Base-by-base conservation (phyloP, 2,888 invertebrate genomes). In the Cheiracanthium punctorium region DNA sequence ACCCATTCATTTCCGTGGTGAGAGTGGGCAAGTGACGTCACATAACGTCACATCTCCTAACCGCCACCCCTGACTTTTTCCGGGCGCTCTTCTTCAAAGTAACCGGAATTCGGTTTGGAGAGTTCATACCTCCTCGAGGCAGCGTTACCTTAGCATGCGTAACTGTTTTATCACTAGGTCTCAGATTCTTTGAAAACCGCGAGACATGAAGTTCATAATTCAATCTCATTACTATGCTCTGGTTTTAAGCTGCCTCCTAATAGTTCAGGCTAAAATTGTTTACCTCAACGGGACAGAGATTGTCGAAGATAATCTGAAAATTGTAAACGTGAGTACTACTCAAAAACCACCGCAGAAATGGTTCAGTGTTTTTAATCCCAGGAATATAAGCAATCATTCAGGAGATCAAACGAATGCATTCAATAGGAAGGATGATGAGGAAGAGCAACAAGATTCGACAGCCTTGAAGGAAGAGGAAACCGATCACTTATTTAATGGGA, bases 301-400 rank as follows among this genome's bases (percentile, higher is more conserved):
- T 29, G 52, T 58, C 0, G 70, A 73, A 17, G 73, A 29, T 48
- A 14, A 30, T 24, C 5, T 48, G 10, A 43, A 20, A 12, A 67
- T 12, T 29, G 30, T 32, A 7, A 82, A 76, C 43, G 10, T 32
- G 2, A 2, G 7, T 1, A 82, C 82, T 0, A 81, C 81, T 8
- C 28, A n/a, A 1, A 0, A 30, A 0, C 64, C 82, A 0, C 5
- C 41, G 8, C 75, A 33, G 17, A 65, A 29, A 69, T 82, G 75
- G 75, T 69, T 52, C 32, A 75, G 82, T 75, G 52, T 72, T 28
- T 79, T 84, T 17, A 73, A 84, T 67, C 77, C 84, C 4, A 79
- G 37, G 73, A 84, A 84, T 67, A 84, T 84, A 5, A 84, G 84
- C 33, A 84, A 84, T 30, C 84, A 84, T 37, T 77, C 84, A 37